Conservation (phyloP, 2,888 invertebrate genomes). For the Pseudococcus viburni region DNA sequence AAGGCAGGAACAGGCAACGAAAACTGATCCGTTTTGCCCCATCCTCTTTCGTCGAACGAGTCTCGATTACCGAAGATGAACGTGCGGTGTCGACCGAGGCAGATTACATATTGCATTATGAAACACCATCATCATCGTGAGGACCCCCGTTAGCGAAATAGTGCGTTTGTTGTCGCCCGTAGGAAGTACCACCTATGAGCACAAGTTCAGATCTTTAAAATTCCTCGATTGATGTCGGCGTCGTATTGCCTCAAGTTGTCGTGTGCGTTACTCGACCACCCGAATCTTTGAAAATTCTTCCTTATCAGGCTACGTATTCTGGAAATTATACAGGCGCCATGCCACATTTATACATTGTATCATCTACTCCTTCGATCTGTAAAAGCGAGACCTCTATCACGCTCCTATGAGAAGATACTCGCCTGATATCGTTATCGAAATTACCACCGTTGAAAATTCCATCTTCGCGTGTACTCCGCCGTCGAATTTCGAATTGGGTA, state of each 20-base stretch:
- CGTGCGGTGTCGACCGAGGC: background rate
- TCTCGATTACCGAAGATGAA: background rate
- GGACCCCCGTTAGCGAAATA: constrained; percentile 2
- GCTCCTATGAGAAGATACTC: background rate
- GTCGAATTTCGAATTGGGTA: background rate
- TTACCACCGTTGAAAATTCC: background rate
- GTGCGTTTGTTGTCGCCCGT: background rate
- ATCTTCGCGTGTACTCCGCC: background rate
- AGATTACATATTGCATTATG: background rate
- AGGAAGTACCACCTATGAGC: background rate
- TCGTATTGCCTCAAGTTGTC: background rate
- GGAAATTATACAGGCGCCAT: background rate
- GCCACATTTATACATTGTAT: background rate
- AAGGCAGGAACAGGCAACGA: background rate
- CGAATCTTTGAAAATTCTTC: background rate
- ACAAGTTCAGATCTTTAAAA: background rate
- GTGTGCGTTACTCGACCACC: constrained; percentile 1
- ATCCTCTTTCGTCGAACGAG: background rate
- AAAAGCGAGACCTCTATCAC: no score
- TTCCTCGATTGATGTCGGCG: background rate
- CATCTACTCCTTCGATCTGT: background rate
- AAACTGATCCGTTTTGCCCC: background rate
- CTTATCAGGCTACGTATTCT: background rate
- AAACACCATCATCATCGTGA: background rate
- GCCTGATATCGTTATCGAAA: background rate